Evolutionary conservation across 1,140 invertebrate genomes (phyloP), one percentile per base, ranked within the genome.

Genomic region (Scaptodrosophila lebanonensis): DNA sequence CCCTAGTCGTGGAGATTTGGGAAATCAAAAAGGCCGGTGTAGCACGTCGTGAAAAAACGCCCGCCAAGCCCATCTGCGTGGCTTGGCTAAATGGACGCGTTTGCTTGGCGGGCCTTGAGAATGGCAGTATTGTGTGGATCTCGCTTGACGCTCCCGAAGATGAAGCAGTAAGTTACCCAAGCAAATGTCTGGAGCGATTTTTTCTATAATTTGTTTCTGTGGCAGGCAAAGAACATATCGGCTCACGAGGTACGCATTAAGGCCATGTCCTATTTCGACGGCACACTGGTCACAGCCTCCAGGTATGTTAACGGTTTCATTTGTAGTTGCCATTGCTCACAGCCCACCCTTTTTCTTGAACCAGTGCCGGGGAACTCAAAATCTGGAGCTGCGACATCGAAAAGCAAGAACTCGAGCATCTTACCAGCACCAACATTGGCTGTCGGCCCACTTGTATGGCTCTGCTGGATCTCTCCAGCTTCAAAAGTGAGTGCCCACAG

Each of bases 351-450:
- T 17, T 8, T 8, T 2, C 43, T 13, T 47, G 11, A 25, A 40
- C 27, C 8, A 95, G 93, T 88, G 90, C 91, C 32, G 94, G 95
- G 0, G 91, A 93, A 83, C 90, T 96, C 29, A 95, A 94, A 88
- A 67, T 95, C 0, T 96, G 94, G 94, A 88, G 85, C 11, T 85
- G 89, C 17, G 69, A 88, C 5, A 82, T 89, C 22, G 84, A 88
- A 1, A 86, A 88, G 36, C 86, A 86, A 48, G 86, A 73, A 9
- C 72, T 93, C 17, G 84, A 75, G 53, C 86, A 89, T 76, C 73
- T 91, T 49, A 87, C 87, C 39, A 86, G 84, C 38, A 63, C 73
- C 17, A 90, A 89, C 82, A 89, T 90, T 3, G 89, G 89, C 13
- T 92, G 91, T 79, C 88, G 91, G 66, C 87, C 91, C 2, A 92